Base-by-base conservation (phyloP, 2,888 invertebrate species). In the Brachyptera risi region DNA sequence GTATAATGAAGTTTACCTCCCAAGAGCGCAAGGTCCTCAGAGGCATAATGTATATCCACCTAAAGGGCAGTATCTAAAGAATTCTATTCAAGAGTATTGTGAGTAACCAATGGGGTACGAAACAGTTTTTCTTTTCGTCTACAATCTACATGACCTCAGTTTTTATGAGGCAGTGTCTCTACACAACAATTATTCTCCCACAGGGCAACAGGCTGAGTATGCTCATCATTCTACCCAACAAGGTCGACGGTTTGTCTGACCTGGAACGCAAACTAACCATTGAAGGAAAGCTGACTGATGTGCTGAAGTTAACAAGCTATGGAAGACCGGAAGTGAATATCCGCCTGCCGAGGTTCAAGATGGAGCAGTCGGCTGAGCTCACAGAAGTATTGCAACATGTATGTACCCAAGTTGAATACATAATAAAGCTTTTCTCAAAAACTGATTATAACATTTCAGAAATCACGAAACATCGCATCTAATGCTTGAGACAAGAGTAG, bases 271-370 rank as follows among this genome's bases (percentile, higher is more conserved):
- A 85, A 68, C 69, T 92, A 40, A 21, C 17, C 21, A 17, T 72
- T 71, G 1, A 73, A 82, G 35, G 79, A 84, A 50, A n/a, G n/a
- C 69, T 90, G 38, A 70, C 72, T 0, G 79, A 81, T 0, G 64
- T 73, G 11, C 58, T 70, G 2, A 58, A 54, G 0, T 11, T 50
- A 4, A 21, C 31, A 9, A 62, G 61, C 23, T 69, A 87, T 13
- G 72, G 76, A 0, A 62, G 68, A 0, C 74, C 75, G 0, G 83
- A 86, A 71, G 85, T 92, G 1, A 76, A 82, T 31, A 81, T 92
- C 1, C 79, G 80, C 19, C 72, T 93, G 49, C 93, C 93, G 1
- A 90, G 85, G 73, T 93, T 93, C 73, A 88, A 86, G 73, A 83
- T 92, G 50, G 91, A 92, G 74, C 83, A 83, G 9, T 81, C 83